Evolutionary conservation across 35 echinoderm and acorn worm species (phyloP), one percentile per base, ranked within the genome.

Genomic region (Acanthaster planci): DNA sequence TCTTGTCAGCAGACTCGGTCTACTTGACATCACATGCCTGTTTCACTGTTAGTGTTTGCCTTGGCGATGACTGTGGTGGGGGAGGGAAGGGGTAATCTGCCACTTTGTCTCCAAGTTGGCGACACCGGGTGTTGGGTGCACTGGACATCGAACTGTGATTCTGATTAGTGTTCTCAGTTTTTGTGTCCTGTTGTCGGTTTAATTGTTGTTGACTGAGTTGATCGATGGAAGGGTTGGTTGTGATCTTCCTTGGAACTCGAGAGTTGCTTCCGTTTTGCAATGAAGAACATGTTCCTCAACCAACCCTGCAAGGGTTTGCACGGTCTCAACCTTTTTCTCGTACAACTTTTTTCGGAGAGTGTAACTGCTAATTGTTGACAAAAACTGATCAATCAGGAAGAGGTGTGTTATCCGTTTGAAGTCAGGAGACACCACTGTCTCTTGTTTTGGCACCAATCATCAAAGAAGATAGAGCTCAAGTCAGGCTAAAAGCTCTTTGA

Each of bases 351-450:
- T n/a, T 0, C 84, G 59, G 22, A 85, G 84, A 14, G 35, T 22
- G 18, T 76, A 58, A 76, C 68, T 60, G 26, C 36, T 40, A 8
- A 67, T 67, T 22, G 59, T 21, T 0, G 60, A 26, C 8, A 85
- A 60, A 38, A 85, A 76, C 67, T 85, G 84, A 35, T 85, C 84
- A 0, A 85, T 76, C 31, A 85, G 2, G 67, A 85, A 38, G 36
- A 76, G 21, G 37, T 85, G 26, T 8, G 40, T 40, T 21, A 55
- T 40, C n/a, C 84, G 57, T 18, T 76, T 39, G 8, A 85, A 32
- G 7, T 85, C 84, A 16, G 57, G 58, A 2, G 58, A 42, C 17
- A 37, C 39, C 7, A 27, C 30, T 31, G 57, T 31, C 22, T 18
- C 26, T 8, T 68, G 15, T 26, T 32, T 38, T 15, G 38, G 29